Percentiles rank a stretch among this genome's conserved stretches.
phyloP scores from a whole-genome alignment of 1,140 invertebrate genomes.

The Alviniconcha marisindica region DNA sequence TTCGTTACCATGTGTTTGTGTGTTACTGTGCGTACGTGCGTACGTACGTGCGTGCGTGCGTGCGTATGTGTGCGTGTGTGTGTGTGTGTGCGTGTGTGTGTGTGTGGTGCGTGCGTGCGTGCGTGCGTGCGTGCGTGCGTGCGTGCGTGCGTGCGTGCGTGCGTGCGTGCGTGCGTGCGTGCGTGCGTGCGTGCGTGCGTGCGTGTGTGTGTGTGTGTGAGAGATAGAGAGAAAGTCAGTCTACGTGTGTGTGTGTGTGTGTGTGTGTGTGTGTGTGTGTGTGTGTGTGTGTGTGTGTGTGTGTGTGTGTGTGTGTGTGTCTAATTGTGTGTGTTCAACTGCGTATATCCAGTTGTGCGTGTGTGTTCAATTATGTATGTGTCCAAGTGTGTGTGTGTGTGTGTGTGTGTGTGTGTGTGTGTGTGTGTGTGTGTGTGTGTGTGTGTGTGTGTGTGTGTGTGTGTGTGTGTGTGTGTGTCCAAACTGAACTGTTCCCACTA shows the following conservation, averaged over 20 bases:
- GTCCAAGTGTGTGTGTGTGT: background rate
- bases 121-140: too few species aligned
- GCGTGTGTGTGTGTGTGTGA: background rate
- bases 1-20: too few species aligned
- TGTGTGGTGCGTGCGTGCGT: too few species aligned
- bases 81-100: background rate
- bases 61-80: too few species aligned
- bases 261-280: background rate
- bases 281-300: constrained; percentile 10
- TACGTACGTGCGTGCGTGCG: too few species aligned
- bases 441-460: constrained; percentile 4
- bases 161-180: background rate
- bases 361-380: background rate
- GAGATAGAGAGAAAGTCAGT: too few species aligned
- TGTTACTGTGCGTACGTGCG: too few species aligned
- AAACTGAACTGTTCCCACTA: too few species aligned
- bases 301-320: constrained; percentile 11
- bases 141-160: too few species aligned
- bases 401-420: background rate
- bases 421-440: constrained; percentile 17
- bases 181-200: background rate
- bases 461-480: background rate
- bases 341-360: constrained; percentile 9
- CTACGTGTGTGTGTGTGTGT: background rate
- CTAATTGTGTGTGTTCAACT: background rate